phyloP scores from a whole-genome alignment of 2,113 vertebrate genomes.

The Ophthalmolycus amberensis region DNA sequence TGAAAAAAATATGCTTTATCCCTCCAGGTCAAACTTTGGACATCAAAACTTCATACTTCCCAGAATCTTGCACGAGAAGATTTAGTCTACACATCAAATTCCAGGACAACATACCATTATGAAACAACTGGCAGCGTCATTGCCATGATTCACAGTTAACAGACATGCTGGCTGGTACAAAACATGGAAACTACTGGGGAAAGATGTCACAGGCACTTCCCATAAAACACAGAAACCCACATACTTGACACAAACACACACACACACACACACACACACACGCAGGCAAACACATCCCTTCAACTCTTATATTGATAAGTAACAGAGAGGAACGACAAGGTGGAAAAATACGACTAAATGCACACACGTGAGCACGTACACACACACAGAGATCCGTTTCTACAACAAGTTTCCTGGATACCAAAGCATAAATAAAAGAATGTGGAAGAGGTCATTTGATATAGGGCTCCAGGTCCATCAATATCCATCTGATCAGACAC shows the following conservation, averaged over 20 bases:
- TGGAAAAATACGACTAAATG: background rate
- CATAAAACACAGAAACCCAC: constrained; percentile 3
- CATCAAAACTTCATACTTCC: background rate
- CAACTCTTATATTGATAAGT: background rate
- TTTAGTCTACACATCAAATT: background rate
- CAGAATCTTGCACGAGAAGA: background rate
- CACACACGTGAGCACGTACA: background rate
- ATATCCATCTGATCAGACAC: constrained; percentile 58
- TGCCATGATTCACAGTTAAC: constrained; percentile 12
- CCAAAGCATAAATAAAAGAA: constrained; percentile 34
- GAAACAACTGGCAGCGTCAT: background rate
- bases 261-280: background rate
- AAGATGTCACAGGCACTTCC: constrained; percentile 44
- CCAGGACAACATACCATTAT: background rate
- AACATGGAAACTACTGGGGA: constrained; percentile 62
- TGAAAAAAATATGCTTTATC: background rate
- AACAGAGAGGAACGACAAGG: background rate
- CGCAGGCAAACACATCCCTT: background rate
- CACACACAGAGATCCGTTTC: background rate
- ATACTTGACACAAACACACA: background rate
- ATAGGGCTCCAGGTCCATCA: constrained; percentile 38
- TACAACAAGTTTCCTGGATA: constrained; percentile 24
- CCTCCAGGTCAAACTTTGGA: background rate
- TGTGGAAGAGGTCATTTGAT: constrained; percentile 20
- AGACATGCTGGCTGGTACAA: constrained; percentile 20